Evolutionary conservation across 2,113 vertebrate species (phyloP).

Genomic region (Dolichallabes microphthalmus): DNA sequence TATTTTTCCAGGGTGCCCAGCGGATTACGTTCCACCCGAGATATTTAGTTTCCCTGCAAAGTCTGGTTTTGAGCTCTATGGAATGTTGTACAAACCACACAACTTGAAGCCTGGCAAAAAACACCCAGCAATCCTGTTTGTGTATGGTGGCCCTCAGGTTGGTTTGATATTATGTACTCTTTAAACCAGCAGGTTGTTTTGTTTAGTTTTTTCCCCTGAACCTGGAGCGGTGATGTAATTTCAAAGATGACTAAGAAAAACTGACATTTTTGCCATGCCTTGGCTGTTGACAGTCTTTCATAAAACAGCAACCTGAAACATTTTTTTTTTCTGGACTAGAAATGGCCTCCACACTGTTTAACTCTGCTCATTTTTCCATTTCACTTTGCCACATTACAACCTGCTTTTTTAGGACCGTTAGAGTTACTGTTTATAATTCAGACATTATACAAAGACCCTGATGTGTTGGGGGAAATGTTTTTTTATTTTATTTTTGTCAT

Average conservation of each 20-base stretch:
- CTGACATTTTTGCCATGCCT: neutral
- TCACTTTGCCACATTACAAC: too few species aligned
- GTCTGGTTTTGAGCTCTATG: constrained; percentile 86
- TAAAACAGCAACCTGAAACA: neutral
- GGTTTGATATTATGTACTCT: neutral
- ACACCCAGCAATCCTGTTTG: constrained; percentile 92
- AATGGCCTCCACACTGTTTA: neutral
- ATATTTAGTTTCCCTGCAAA: constrained; percentile 91
- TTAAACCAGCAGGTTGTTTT: neutral
- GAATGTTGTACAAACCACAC: constrained; percentile 96
- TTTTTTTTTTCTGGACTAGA: neutral
- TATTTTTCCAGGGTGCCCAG: constrained; percentile 81
- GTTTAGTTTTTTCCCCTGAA: neutral
- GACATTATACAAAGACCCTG: neutral
- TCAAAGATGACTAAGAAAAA: neutral
- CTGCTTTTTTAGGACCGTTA: too few species aligned
- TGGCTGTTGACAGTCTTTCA: neutral
- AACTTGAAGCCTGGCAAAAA: constrained; percentile 86
- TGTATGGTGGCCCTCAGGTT: constrained; percentile 96
- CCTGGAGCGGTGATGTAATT: neutral
- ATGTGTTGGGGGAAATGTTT: neutral
- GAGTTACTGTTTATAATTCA: neutral
- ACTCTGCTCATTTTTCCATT: neutral
- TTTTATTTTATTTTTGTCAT: neutral
- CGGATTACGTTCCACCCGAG: constrained; percentile 90